phyloP scores from a whole-genome alignment of 2,888 invertebrate genomes.

The Epistrophe eligans region DNA sequence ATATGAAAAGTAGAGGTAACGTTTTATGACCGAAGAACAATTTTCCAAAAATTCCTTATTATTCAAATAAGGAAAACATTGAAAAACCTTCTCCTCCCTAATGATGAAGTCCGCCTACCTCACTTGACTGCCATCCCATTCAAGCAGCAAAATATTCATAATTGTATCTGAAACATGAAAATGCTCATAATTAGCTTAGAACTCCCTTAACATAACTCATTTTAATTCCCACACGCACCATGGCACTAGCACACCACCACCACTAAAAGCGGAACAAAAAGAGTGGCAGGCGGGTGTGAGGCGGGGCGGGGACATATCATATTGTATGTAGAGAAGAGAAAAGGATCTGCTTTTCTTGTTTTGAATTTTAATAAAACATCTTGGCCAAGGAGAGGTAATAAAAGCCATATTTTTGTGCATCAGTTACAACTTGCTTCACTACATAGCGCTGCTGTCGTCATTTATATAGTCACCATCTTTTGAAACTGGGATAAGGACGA shows the following conservation, averaged over 20 bases:
- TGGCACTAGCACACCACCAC: not conserved
- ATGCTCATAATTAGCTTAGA: conserved; percentile 70
- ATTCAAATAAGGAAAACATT: conserved; percentile 34
- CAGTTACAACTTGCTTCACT: conserved; percentile 42
- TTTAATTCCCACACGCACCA: conserved; percentile 32
- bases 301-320: too few species aligned
- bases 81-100: conserved; percentile 17
- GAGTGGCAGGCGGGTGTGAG: not conserved
- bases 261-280: not conserved
- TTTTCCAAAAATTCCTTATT: conserved; percentile 48
- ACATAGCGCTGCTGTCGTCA: not conserved
- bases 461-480: not conserved
- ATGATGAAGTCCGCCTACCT: conserved; percentile 9
- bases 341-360: conserved; percentile 2
- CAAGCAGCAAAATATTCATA: conserved; percentile 35
- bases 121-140: conserved; percentile 10
- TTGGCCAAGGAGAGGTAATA: conserved; percentile 71
- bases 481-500: not conserved
- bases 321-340: not conserved
- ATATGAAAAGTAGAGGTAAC: conserved; percentile 2
- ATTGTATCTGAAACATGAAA: conserved; percentile 51
- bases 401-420: conserved; percentile 68
- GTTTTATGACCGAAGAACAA: conserved; percentile 52
- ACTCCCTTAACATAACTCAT: conserved; percentile 45
- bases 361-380: conserved; percentile 69